Evolutionary conservation across 64 coral and sea anemone species (phyloP).

Genomic region (Cladopsammia gracilis): DNA sequence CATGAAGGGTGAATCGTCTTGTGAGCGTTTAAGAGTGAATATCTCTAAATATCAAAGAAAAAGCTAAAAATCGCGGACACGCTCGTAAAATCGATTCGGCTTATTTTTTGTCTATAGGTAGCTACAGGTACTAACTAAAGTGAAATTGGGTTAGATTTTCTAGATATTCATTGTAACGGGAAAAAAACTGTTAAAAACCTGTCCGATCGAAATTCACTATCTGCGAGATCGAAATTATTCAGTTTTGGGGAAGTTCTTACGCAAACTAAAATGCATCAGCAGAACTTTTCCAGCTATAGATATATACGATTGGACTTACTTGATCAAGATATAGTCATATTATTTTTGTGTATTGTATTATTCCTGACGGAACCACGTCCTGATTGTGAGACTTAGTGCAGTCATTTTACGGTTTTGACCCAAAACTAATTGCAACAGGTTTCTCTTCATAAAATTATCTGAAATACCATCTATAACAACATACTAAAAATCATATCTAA

Average conservation of each 20-base stretch:
- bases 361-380: neutral
- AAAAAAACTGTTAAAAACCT: neutral
- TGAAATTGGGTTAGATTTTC: too few species aligned
- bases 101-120: too few species aligned
- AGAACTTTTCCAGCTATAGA: slow-evolving; percentile 15
- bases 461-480: too few species aligned
- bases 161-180: neutral
- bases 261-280: slow-evolving; percentile 3
- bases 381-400: too few species aligned
- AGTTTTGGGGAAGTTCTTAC: slow-evolving; percentile 18
- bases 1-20: too few species aligned
- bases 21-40: neutral
- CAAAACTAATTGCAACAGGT: too few species aligned
- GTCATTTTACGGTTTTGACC: too few species aligned
- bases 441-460: too few species aligned
- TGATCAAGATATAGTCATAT: slow-evolving; percentile 19
- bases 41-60: neutral
- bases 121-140: neutral
- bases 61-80: neutral
- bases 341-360: too few species aligned
- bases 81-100: neutral
- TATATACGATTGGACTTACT: slow-evolving; percentile 7
- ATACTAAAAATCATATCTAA: too few species aligned
- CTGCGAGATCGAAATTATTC: neutral
- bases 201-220: neutral